Evolutionary conservation across 2,888 invertebrate genomes (phyloP).

Genomic region (Habroteleia sp.): DNA sequence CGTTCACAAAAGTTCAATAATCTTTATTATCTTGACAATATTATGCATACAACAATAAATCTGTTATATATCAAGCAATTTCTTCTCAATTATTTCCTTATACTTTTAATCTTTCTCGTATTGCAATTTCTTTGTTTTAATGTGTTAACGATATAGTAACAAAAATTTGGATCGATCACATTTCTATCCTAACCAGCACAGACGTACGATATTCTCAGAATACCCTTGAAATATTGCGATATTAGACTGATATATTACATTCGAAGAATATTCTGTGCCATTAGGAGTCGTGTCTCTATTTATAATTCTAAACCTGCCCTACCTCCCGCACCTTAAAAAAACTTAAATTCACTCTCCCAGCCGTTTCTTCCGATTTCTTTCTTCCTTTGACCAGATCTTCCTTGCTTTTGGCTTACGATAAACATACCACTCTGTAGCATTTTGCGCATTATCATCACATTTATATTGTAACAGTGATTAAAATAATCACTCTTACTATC

Average conservation of each 20-base stretch:
- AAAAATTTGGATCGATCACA: slow-evolving; percentile 26
- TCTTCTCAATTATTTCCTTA: not conserved
- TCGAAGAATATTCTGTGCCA: no score
- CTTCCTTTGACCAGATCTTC: no score
- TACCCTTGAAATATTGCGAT: no score
- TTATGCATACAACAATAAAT: slow-evolving; percentile 48
- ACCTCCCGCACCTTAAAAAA: slow-evolving; percentile 33
- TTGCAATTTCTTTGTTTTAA: slow-evolving; percentile 21
- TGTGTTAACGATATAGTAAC: slow-evolving; percentile 30
- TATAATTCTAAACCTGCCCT: slow-evolving; percentile 36
- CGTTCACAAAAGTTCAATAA: slow-evolving; percentile 62
- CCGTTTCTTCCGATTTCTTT: slow-evolving; percentile 9
- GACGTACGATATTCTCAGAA: no score
- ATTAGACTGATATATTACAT: no score
- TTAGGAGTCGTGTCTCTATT: slow-evolving; percentile 9
- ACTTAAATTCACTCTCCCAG: no score
- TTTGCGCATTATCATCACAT: slow-evolving; percentile 67
- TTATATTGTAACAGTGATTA: slow-evolving; percentile 64
- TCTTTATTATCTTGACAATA: slow-evolving; percentile 18
- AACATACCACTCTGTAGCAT: no score
- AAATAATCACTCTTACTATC: slow-evolving; percentile 31
- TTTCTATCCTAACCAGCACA: no score
- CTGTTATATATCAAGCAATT: slow-evolving; percentile 24
- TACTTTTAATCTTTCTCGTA: not conserved
- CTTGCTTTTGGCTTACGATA: slow-evolving; percentile 62